Evolutionary conservation across 2,113 vertebrate genomes (phyloP).

Genomic region (Saccopteryx bilineata): DNA sequence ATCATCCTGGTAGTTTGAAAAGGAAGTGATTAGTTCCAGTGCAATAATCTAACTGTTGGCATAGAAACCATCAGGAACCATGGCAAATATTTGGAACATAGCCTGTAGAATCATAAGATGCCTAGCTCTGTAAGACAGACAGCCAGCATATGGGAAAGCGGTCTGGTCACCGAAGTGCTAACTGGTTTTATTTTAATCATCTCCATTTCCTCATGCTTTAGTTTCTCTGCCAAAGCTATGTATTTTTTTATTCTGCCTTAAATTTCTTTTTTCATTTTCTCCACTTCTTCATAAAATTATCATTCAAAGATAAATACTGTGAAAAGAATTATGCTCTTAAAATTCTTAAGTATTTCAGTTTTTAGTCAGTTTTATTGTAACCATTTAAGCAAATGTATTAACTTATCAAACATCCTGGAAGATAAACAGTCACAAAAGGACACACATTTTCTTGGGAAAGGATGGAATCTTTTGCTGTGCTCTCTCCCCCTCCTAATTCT

Average conservation of each 20-base stretch:
- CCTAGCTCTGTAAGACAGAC: neutral
- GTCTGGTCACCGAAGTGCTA: slow-evolving; percentile 24
- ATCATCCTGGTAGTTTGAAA: neutral
- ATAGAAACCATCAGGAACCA: slow-evolving; percentile 44
- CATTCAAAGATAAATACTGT: neutral
- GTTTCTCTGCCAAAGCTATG: neutral
- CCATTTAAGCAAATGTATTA: slow-evolving; percentile 23
- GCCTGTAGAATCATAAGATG: neutral
- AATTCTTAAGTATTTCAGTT: neutral
- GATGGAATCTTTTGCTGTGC: neutral
- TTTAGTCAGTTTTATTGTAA: neutral
- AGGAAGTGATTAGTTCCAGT: slow-evolving; percentile 22
- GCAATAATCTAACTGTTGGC: slow-evolving; percentile 44
- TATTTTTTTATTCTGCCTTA: neutral
- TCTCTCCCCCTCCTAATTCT: too few relatives aligned
- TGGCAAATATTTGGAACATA: neutral
- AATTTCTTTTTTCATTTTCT: neutral
- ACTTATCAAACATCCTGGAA: neutral
- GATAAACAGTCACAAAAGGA: neutral
- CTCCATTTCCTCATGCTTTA: slow-evolving; percentile 50
- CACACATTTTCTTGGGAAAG: neutral
- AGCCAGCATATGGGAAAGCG: neutral
- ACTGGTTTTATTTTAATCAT: slow-evolving; percentile 16
- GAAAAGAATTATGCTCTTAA: neutral
- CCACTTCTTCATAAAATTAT: slow-evolving; percentile 28